Evolutionary conservation across 2,797 vertebrate genomes (phyloP), one percentile per base, ranked within the genome.

Genomic region (Uromys caudimaculatus): DNA sequence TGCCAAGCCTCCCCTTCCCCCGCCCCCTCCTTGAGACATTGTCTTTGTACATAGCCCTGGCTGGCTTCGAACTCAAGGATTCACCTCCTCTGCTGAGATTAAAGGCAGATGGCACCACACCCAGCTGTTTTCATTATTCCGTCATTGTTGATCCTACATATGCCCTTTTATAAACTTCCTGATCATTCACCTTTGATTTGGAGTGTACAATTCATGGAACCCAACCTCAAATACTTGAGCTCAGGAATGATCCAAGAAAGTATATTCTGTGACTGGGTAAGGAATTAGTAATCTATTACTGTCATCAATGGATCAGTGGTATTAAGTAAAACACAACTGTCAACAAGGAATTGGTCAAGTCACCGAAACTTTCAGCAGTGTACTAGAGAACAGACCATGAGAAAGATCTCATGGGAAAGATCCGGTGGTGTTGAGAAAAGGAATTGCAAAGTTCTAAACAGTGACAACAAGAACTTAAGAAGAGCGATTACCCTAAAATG

Each of bases 181-280:
- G 35, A 58, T 14, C n/a, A 58, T 38, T 81, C 21, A 24, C 38
- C 21, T 38, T 81, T 81, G 78, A 56, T 81, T 54, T 58, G 12
- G 78, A 81, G 35, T 81, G 6, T 38, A 58, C 23, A 3, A 24
- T 58, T 81, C 52, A 38, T 81, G 35, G 52, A 81, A 81, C 54
- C 54, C 78, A 81, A 38, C n/a, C 78, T 38, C 44, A 85, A 84
- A 64, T 47, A 81, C 93, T 75, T 76, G 32, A 32, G 78, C 56
- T 17, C 35, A 84, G 89, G 41, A 89, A 76, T 44, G 32, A 23
- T 64, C 52, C 73, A 78, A 89, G 87, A 89, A 75, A 96, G 44
- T 47, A 83, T 10, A 52, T 64, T 12, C 9, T 19, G 14, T 91
- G 24, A 86, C 69, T 90, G n/a, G 19, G 71, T 76, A 89, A 52